Conservation (phyloP, 2,113 vertebrate genomes). For the Ellobius talpinus region DNA sequence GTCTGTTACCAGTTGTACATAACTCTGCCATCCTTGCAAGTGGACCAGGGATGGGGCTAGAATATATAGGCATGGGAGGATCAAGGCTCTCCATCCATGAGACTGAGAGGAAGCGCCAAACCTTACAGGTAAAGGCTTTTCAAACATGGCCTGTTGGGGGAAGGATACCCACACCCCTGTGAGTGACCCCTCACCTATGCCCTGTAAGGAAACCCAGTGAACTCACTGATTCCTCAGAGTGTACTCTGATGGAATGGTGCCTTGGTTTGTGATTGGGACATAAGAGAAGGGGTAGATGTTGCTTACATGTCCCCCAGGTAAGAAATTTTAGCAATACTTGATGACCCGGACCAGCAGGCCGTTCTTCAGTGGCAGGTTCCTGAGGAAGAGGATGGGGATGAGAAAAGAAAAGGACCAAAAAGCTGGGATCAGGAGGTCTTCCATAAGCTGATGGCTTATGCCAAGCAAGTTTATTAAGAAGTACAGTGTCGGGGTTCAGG, state of each 20-base stretch:
- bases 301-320: neutral
- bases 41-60: neutral
- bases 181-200: neutral
- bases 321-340: neutral
- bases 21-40: neutral
- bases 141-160: neutral
- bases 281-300: neutral
- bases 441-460: neutral
- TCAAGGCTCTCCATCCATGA: neutral
- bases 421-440: neutral
- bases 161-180: neutral
- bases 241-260: neutral
- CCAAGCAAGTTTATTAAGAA: neutral
- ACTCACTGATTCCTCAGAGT: neutral
- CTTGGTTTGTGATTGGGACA: neutral
- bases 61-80: neutral
- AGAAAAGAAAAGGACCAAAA: neutral
- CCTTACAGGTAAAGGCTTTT: neutral
- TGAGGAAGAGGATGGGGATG: too few relatives aligned
- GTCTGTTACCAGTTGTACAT: neutral
- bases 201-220: neutral
- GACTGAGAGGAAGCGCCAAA: neutral
- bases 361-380: neutral
- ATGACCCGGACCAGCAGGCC: neutral
- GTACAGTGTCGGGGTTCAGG: neutral